Conservation (phyloP, 2,888 invertebrate species). For the Netelia inedita region DNA sequence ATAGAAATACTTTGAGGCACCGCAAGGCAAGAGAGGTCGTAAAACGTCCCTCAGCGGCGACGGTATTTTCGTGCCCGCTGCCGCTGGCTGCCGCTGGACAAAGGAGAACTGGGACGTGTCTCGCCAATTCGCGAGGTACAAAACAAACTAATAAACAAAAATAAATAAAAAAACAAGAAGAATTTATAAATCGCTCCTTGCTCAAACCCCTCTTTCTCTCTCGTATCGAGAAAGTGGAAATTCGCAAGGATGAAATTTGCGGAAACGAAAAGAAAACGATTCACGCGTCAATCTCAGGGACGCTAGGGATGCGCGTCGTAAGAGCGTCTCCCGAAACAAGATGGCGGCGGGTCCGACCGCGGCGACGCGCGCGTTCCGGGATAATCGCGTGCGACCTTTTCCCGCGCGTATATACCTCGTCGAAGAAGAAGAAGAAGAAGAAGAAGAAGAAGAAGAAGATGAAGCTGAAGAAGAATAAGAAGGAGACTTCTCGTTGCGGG, state of each 20-base stretch:
- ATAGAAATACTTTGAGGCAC: slow-evolving; percentile 52
- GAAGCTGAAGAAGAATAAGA: not conserved
- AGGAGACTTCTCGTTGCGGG: slow-evolving; percentile 5
- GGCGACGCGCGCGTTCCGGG: not conserved
- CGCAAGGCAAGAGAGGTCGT: slow-evolving; percentile 53
- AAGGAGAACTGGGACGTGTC: slow-evolving; percentile 19
- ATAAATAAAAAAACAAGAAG: not conserved
- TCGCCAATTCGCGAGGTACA: slow-evolving; percentile 31
- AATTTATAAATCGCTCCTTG: not conserved
- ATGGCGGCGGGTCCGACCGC: not conserved
- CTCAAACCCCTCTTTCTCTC: too few species aligned
- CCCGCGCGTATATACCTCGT: not conserved
- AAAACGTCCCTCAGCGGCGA: slow-evolving; percentile 55
- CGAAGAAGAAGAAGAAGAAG: slow-evolving; percentile 6
- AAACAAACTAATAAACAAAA: not conserved
- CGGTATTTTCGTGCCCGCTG: slow-evolving; percentile 4
- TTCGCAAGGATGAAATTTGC: not conserved
- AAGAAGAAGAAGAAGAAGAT: slow-evolving; percentile 13
- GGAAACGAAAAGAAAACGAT: not conserved
- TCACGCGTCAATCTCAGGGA: not conserved
- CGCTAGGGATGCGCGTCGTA: not conserved
- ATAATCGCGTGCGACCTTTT: slow-evolving; percentile 19
- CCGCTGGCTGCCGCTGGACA: slow-evolving; percentile 15
- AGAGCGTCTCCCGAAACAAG: not conserved
- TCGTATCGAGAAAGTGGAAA: not conserved